Evolutionary conservation across 2,888 invertebrate genomes (phyloP).

Genomic region (Rotaria macrura): DNA sequence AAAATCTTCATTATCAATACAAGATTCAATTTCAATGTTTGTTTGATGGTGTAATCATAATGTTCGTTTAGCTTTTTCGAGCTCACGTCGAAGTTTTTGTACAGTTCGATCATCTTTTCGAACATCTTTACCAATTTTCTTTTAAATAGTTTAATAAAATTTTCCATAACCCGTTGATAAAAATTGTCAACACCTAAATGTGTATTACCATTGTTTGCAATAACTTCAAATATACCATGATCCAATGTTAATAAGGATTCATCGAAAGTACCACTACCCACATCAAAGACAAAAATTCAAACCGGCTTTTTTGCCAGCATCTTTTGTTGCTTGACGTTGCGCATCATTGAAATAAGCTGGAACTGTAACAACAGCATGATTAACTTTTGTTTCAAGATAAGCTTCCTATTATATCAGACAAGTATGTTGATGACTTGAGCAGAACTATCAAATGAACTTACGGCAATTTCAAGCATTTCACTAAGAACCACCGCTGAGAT

Average conservation of each 20-base stretch:
- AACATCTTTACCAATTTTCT: slow-evolving; percentile 49
- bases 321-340: slow-evolving; percentile 95
- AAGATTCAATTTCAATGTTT: slow-evolving; percentile 36
- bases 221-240: slow-evolving; percentile 88
- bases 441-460: slow-evolving; percentile 43
- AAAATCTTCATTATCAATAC: slow-evolving; percentile 54
- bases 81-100: slow-evolving; percentile 49
- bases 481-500: slow-evolving; percentile 93
- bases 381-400: slow-evolving; percentile 52
- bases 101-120: slow-evolving; percentile 46
- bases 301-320: slow-evolving; percentile 87
- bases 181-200: slow-evolving; percentile 34
- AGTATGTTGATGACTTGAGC: too few relatives aligned
- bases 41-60: slow-evolving; percentile 34
- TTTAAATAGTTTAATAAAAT: slow-evolving; percentile 36
- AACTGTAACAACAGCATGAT: slow-evolving; percentile 79
- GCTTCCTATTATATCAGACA: slow-evolving; percentile 21
- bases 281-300: slow-evolving; percentile 81
- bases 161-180: slow-evolving; percentile 29
- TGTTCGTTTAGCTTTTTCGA: slow-evolving; percentile 49
- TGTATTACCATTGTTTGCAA: slow-evolving; percentile 42
- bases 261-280: slow-evolving; percentile 98
- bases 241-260: slow-evolving; percentile 94
- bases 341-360: slow-evolving; percentile 99
- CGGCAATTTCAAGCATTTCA: slow-evolving; percentile 88